Base-by-base conservation (phyloP, 2,797 vertebrate species). In the Buceros bicornis region DNA sequence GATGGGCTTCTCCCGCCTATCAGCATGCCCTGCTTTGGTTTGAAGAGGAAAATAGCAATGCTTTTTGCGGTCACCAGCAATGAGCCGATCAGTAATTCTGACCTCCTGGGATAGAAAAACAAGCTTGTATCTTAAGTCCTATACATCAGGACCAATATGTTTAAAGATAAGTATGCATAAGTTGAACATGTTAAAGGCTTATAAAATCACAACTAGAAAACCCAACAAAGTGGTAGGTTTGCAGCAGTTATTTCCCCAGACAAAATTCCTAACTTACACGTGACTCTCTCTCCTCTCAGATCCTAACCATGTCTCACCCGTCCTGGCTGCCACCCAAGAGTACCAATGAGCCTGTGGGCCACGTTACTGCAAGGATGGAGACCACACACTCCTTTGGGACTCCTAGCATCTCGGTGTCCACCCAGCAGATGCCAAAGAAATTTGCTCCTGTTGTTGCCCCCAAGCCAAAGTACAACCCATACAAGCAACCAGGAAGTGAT, bases 391-490 rank as follows among this genome's bases (percentile, higher is more conserved):
- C 99, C 78, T 98, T 99, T 95, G 99, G 99, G 11, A 99, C 98
- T 11, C 98, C 99, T 18, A 99, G 99, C 97, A 99, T 99, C 97
- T 99, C 99, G 0, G 96, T 99, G 84, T 99, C 99, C 60, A 99
- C 99, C 93, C 99, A 99, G 86, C 99, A 99, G 95, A 84, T 98
- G 2, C 99, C 99, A 42, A 99, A 99, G 98, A 99, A 99, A 93
- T 99, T 99, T 97, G 99, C 99, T 1, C 99, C 99, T 0, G 97
- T 99, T 17, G 99, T 99, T 13, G 99, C 99, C 28, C 99, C 99
- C 53, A 99, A 99, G 87, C 99, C 99, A 31, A 99, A 99, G 97
- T 99, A 99, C 97, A 99, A 99, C 95, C 99, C 99, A 0, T 99
- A 99, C 96, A 99, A 99, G 95, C 97, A 97, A 64, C 92, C 97